Evolutionary conservation across 30 jellyfish, hydroid and myxozoan species (phyloP).

Genomic region (Pseudorhiza aurosa): DNA sequence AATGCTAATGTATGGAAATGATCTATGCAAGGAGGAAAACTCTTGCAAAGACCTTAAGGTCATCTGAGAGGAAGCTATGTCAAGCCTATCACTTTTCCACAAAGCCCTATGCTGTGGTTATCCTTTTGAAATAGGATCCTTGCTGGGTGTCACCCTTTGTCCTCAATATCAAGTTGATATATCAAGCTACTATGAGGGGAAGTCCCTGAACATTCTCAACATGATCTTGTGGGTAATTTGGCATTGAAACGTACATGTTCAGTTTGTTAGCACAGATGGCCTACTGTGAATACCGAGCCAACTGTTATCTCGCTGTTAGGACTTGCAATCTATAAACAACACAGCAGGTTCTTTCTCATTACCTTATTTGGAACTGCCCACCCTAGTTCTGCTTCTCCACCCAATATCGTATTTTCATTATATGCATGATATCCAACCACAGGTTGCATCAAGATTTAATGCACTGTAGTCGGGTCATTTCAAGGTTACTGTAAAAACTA

Average conservation of each 20-base stretch:
- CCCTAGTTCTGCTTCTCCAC: neutral
- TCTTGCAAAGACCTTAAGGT: too few species aligned
- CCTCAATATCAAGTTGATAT: neutral
- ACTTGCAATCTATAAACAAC: neutral
- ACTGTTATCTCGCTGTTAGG: constrained; percentile 30
- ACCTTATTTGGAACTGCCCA: constrained; percentile 20
- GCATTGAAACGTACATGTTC: neutral
- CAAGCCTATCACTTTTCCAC: too few species aligned
- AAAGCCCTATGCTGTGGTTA: too few species aligned
- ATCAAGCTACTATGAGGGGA: constrained; percentile 38
- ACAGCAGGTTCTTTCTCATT: neutral
- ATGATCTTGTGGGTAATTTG: constrained; percentile 5
- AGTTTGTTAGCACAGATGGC: constrained; percentile 12
- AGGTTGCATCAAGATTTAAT: too few species aligned
- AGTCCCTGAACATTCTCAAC: constrained; percentile 37
- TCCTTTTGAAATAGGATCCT: too few species aligned
- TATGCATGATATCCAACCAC: too few species aligned
- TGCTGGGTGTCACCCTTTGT: neutral
- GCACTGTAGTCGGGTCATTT: too few species aligned
- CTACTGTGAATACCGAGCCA: constrained; percentile 14
- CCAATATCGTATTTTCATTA: neutral
- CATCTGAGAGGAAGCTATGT: too few species aligned
- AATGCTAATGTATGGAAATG: too few species aligned
- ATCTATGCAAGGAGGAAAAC: too few species aligned
- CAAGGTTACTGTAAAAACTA: too few species aligned